phyloP scores from a whole-genome alignment of 2,797 vertebrate genomes.

The Alcedo atthis region DNA sequence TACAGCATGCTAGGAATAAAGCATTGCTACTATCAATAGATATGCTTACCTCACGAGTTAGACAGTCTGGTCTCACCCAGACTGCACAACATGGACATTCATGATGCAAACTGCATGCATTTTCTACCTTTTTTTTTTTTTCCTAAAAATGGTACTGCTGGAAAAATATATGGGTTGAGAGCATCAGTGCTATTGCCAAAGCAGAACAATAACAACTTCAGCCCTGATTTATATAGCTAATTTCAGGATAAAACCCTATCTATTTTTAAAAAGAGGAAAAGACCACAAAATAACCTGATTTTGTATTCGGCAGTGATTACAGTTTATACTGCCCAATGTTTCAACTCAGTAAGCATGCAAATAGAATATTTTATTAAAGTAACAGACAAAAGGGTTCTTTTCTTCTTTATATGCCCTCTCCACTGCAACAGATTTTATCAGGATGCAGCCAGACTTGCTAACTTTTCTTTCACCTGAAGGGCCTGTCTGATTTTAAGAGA shows the following conservation, averaged over 20 bases:
- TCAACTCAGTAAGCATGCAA: slow-evolving; percentile 60
- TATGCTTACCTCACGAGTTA: not conserved
- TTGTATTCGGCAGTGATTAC: slow-evolving; percentile 18
- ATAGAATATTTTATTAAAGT: slow-evolving; percentile 51
- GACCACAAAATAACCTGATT: slow-evolving; percentile 38
- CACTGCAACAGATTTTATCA: slow-evolving; percentile 38
- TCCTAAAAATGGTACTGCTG: not conserved
- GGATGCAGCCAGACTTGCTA: not conserved
- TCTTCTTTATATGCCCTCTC: slow-evolving; percentile 5
- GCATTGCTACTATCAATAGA: not conserved
- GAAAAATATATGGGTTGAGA: slow-evolving; percentile 37
- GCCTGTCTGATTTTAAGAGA: slow-evolving; percentile 25
- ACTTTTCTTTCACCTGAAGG: slow-evolving; percentile 14
- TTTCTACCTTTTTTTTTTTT: not conserved
- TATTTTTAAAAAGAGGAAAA: slow-evolving; percentile 44
- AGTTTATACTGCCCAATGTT: slow-evolving; percentile 55
- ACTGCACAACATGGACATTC: not conserved
- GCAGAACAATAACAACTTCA: slow-evolving; percentile 47
- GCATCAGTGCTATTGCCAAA: slow-evolving; percentile 6
- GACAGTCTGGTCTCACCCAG: slow-evolving; percentile 44
- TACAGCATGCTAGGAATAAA: slow-evolving; percentile 37
- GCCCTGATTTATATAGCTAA: slow-evolving; percentile 56
- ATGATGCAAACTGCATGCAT: not conserved
- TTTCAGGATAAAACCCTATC: slow-evolving; percentile 40
- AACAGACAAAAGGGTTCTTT: slow-evolving; percentile 23